These are phyloP conservation scores for Onthophagus taurus DNA, from an alignment of 1,140 invertebrate species.

Conservation along the genomic window DNA sequence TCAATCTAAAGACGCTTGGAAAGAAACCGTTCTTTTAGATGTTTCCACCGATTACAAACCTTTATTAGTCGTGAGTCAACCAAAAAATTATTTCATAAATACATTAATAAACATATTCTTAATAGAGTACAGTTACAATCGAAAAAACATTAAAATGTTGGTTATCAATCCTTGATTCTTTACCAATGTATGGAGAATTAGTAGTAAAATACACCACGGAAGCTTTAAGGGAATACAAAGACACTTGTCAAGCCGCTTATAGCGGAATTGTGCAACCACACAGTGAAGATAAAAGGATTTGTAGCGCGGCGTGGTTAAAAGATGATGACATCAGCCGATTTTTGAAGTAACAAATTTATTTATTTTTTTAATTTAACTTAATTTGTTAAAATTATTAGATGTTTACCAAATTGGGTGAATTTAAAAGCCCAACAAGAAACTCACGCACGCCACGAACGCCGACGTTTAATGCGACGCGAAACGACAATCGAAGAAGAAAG, in stretches of 20 bases:
- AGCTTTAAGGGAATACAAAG: slow-evolving; percentile 61
- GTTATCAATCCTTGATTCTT: slow-evolving; percentile 54
- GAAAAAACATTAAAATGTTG: slow-evolving; percentile 61
- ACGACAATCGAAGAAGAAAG: slow-evolving; percentile 56
- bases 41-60: slow-evolving; percentile 54
- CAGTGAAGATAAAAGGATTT: slow-evolving; percentile 66
- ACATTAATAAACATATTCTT: slow-evolving; percentile 17
- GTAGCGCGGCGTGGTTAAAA: slow-evolving; percentile 85
- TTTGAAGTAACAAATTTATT: slow-evolving; percentile 51
- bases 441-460: slow-evolving; percentile 33
- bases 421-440: slow-evolving; percentile 48
- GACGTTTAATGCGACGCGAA: slow-evolving; percentile 35
- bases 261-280: slow-evolving; percentile 70
- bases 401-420: slow-evolving; percentile 73
- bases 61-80: slow-evolving; percentile 51
- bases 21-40: slow-evolving; percentile 56
- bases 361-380: neutral
- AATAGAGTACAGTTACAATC: slow-evolving; percentile 62
- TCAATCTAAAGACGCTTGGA: slow-evolving; percentile 66
- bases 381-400: slow-evolving; percentile 41
- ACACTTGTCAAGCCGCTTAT: slow-evolving; percentile 68
- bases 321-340: slow-evolving; percentile 91
- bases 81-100: neutral
- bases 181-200: slow-evolving; percentile 62
- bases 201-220: slow-evolving; percentile 61